Conservation (phyloP, 2,888 invertebrate species). For the Alloscopus bannaensis region DNA sequence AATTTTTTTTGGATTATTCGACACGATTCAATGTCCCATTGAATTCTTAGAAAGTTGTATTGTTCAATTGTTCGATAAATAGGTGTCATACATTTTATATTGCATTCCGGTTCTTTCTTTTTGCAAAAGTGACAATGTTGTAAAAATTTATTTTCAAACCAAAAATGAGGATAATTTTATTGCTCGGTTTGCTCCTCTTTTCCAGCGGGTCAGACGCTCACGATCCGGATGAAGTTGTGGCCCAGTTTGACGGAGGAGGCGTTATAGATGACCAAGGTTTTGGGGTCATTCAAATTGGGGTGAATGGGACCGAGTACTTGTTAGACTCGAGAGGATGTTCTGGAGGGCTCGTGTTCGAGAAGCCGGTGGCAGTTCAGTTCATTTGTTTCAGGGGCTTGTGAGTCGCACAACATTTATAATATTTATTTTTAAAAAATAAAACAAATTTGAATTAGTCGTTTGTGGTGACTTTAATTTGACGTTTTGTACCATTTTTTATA, state of each 20-base stretch:
- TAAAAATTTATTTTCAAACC: no score
- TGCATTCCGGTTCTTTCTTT: neutral
- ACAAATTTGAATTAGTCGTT: neutral
- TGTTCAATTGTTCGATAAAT: no score
- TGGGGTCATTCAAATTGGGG: neutral
- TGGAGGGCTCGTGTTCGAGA: constrained; percentile 30
- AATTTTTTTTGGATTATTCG: neutral
- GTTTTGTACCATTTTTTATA: constrained; percentile 1
- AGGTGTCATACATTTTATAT: neutral
- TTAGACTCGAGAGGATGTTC: neutral
- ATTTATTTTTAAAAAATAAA: neutral
- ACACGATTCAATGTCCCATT: neutral
- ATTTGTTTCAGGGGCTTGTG: constrained; percentile 35
- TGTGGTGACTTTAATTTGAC: neutral
- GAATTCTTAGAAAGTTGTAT: no score
- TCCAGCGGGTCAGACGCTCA: neutral
- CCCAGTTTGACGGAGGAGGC: neutral
- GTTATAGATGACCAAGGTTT: neutral
- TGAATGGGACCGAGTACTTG: neutral
- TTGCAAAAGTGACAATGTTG: no score
- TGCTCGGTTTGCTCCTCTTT: neutral
- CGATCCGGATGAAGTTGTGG: neutral
- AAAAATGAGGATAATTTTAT: neutral
- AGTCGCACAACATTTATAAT: no score
- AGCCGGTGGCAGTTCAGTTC: constrained; percentile 20